phyloP scores from a whole-genome alignment of 2,797 vertebrate genomes.

The Premnoplex brunnescens region DNA sequence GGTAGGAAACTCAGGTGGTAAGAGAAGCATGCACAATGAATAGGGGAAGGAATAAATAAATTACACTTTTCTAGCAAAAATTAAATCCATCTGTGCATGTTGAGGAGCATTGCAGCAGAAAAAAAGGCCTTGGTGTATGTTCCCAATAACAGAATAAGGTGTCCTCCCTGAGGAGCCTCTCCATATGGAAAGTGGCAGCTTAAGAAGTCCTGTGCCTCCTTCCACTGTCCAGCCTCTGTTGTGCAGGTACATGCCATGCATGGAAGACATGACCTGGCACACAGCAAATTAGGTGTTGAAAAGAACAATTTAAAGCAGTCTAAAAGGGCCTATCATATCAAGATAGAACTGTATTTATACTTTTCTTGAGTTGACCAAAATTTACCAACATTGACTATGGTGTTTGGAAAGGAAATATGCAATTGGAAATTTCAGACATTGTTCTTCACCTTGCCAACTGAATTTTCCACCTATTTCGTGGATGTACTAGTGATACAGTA shows the following conservation, averaged over 20 bases:
- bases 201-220: neutral
- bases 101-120: neutral
- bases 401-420: neutral
- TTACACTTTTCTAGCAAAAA: neutral
- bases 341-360: neutral
- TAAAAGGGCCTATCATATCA: neutral
- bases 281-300: neutral
- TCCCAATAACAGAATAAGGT: neutral
- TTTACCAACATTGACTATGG: neutral
- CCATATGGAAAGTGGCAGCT: neutral
- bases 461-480: neutral
- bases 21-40: neutral
- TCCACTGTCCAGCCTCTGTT: neutral
- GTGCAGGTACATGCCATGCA: neutral
- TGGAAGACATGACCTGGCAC: neutral
- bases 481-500: neutral
- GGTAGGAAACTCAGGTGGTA: neutral
- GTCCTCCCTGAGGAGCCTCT: neutral
- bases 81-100: neutral
- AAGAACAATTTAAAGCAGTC: neutral
- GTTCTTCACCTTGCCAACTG: neutral
- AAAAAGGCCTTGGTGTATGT: neutral
- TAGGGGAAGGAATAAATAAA: neutral
- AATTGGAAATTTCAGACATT: neutral
- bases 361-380: neutral